Evolutionary conservation across 2,797 vertebrate genomes (phyloP), one percentile per base, ranked within the genome.

Genomic region (Crypturellus tataupa): DNA sequence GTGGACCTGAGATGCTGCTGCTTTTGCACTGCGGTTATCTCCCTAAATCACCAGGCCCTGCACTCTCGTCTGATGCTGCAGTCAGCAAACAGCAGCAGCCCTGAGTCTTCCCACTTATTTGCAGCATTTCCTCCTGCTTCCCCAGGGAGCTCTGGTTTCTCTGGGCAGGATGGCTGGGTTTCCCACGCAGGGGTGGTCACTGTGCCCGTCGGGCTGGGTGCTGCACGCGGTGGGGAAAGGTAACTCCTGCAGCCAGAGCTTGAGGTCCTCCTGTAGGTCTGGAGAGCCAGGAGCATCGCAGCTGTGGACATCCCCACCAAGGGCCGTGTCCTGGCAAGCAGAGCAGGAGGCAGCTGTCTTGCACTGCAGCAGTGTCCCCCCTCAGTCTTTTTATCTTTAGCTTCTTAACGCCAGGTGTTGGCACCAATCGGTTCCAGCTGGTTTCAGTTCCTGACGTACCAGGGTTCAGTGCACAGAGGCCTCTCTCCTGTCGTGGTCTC

Each of bases 71-170:
- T 40, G 19, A 31, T 80, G 59, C 56, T 27, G 31, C 67, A 92
- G 20, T 51, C 81, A 89, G 92, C 85, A 93, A 93, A 75, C 1
- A 65, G 53, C 17, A 3, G 62, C 47, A 92, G 62, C 62, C 80
- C 4, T 1, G 24, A 84, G 53, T 67, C 37, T 77, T 90, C 83
- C 58, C 70, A 84, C 49, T 81, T 80, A 69, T 39, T 73, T 86
- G 39, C 80, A 86, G 40, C 75, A 58, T 76, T 88, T 93, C 76
- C 83, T 89, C 59, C 80, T 82, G 42, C 64, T 79, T 42, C 23
- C 46, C 3, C 1, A 7, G 11, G 40, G 18, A 62, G 40, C 35
- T 68, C 14, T 55, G 27, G 3, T 1, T 37, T 85, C 56, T 56
- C 72, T 68, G 47, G 60, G 10, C 21, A 65, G 75, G 17, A 20